Evolutionary conservation across 2,797 vertebrate species (phyloP), one percentile per base, ranked within the genome.

Genomic region (Sarcoramphus papa): DNA sequence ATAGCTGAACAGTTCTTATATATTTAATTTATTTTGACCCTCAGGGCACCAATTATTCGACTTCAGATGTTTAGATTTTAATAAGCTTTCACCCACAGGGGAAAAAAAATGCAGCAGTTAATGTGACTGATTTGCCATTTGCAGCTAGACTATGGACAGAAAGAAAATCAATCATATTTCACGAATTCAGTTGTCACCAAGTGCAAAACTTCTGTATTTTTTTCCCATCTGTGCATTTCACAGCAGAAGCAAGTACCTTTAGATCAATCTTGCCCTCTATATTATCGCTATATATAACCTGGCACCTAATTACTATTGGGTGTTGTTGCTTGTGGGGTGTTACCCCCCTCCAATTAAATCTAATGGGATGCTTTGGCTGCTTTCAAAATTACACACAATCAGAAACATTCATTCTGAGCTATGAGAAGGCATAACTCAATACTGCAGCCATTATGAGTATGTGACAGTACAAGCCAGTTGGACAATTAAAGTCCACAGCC

Each of bases 61-160:
- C 50, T 85, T 95, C 62, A 81, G n/a, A 50, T 45, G 30, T 78
- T 90, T 87, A 91, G 59, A 65, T 79, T 95, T 94, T 94, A 97
- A 95, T 76, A 95, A 95, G 48, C 21, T 83, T 84, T 83, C 68
- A 83, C 14, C n/a, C 53, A 5, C 17, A 50, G 64, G 33, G 22
- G 31, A 4, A 33, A 80, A 79, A 93, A 90, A 87, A 51, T 12
- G 47, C 28, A 43, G 37, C 24, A 41, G 9, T 69, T 85, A 64
- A 74, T 19, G 24, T 22, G 64, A 81, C 30, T 37, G 59, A 88
- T 72, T 80, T 53, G 20, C 50, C 68, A 84, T 72, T 68, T 93
- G 68, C 33, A 81, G 50, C n/a, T 68, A 48, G 45, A 62, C 53
- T 64, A 16, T 0, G 12, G 65, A 75, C 14, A 87, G 81, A 82